Percentiles rank a stretch among this genome's conserved stretches.
Conservation (phyloP, 2,888 invertebrate species). For the Caenorhabditis sp. region DNA sequence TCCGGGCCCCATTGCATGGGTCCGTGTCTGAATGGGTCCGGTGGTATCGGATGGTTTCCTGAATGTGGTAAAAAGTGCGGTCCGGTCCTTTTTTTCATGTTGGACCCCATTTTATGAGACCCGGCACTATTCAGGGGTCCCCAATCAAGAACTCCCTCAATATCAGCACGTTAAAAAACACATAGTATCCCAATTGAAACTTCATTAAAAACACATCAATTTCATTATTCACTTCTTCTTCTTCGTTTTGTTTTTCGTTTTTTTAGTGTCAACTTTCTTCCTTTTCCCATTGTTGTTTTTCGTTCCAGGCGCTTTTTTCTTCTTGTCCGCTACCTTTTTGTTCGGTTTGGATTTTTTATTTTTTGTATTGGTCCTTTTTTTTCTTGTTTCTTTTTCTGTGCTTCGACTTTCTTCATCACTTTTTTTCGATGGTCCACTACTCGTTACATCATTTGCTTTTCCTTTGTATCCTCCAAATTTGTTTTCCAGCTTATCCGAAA, state of each 20-base stretch:
- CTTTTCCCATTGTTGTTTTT: constrained; percentile 2
- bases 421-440: not conserved
- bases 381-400: not conserved
- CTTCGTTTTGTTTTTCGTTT: not conserved
- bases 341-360: constrained; percentile 2
- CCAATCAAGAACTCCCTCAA: too few species aligned
- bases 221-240: too few species aligned
- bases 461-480: not conserved
- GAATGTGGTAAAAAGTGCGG: too few species aligned
- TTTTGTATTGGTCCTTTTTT: not conserved
- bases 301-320: constrained; percentile 4
- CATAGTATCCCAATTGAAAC: too few species aligned
- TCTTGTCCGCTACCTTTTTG: constrained; percentile 3
- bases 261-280: constrained; percentile 1
- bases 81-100: too few species aligned
- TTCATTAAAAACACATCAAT: too few species aligned
- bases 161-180: too few species aligned
- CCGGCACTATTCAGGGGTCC: too few species aligned
- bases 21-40: too few species aligned
- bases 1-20: too few species aligned
- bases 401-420: not conserved
- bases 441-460: not conserved
- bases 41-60: too few species aligned
- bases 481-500: not conserved
- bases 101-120: too few species aligned